Evolutionary conservation across 2,113 vertebrate genomes (phyloP).

Genomic region (Gymnarchus niloticus): DNA sequence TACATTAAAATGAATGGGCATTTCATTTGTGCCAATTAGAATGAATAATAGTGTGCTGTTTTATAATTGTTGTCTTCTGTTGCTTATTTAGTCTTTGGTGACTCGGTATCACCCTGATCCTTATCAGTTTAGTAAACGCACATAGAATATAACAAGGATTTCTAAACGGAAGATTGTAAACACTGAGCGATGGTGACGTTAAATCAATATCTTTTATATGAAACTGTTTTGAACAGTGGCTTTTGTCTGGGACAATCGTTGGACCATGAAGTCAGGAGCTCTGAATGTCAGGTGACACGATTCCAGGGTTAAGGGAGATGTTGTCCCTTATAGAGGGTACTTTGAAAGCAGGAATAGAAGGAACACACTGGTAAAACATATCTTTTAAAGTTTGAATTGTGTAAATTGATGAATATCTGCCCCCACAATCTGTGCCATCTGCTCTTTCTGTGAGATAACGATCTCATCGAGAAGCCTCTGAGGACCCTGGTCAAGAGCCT

Average conservation of each 20-base stretch:
- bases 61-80: neutral
- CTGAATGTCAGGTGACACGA: neutral
- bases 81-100: neutral
- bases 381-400: no score
- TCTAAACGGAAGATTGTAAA: neutral
- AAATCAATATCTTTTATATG: neutral
- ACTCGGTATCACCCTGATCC: neutral
- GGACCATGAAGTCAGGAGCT: neutral
- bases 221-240: neutral
- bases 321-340: neutral
- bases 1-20: neutral
- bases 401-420: conserved; percentile 5
- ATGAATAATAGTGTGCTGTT: neutral
- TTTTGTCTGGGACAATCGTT: neutral
- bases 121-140: neutral
- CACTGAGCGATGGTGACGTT: neutral
- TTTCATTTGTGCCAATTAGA: neutral
- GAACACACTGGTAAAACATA: neutral
- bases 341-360: neutral
- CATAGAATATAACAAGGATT: neutral
- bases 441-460: neutral
- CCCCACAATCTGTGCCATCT: neutral
- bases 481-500: neutral
- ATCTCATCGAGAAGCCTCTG: neutral
- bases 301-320: neutral